Evolutionary conservation across 2,113 vertebrate species (phyloP), one percentile per base, ranked within the genome.

Genomic region (Macquaria australasica): DNA sequence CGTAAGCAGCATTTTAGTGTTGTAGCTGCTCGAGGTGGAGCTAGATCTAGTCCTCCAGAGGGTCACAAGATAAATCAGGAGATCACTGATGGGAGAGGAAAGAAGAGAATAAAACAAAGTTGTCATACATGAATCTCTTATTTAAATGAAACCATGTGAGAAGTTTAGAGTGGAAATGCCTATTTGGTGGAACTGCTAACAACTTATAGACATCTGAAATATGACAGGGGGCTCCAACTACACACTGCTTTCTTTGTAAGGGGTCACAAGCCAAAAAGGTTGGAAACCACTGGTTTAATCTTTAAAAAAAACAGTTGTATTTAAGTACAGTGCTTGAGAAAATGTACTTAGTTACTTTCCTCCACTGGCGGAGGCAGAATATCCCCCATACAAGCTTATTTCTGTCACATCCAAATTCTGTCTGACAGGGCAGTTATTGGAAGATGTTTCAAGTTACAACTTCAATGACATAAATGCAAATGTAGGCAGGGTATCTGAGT

Each of bases 131-230:
- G 34, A 51, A 20, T 16, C 28, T 56, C 7, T 25, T 28, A 11
- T 41, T 77, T 16, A 39, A 77, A 12, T 56, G 14, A 41, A 77
- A 64, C 31, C 60, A 77, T 64, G 45, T 63, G 41, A 62, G 10
- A 76, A 37, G 59, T 37, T 28, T 8, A 4, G 23, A 77, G 15
- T 12, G 3, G 3, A 51, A 39, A 34, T 34, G 3, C 21, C 12
- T 63, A 1, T 75, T 73, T 34, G 25, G 25, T 23, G 58, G 43
- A 28, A 63, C 21, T 51, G 45, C 21, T 25, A 5, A 7, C 28
- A 45, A 5, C 9, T 60, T 39, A 8, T 11, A 48, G 39, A 48
- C 21, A 51, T 76, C 43, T 63, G 28, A 34, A 53, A 50, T 21
- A 23, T 53, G 28, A 31, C 28, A 31, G 28, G 28, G 28, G 28